A percentile compares a stretch with the other conserved stretches of the same genome.
phyloP scores from a whole-genome alignment of 1,140 invertebrate species.

The Aphaenogaster ashmeadi region DNA sequence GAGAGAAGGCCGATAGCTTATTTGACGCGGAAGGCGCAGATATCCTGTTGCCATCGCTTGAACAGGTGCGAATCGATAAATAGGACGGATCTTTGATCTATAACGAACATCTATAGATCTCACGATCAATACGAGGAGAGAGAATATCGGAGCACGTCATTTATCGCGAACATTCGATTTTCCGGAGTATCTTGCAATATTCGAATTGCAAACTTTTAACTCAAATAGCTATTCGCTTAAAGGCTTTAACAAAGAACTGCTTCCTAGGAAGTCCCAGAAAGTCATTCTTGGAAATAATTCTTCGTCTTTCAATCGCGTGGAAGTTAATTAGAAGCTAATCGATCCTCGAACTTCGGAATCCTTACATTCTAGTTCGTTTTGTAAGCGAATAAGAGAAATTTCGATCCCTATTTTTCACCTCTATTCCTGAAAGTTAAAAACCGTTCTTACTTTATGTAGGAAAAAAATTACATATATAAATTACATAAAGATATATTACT shows the following conservation, averaged over 20 bases:
- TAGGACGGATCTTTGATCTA: neutral
- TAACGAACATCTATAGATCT: neutral
- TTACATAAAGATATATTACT: neutral
- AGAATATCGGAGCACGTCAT: neutral
- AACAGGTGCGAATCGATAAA: slow-evolving; percentile 88
- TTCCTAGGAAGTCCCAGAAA: neutral
- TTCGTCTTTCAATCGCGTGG: neutral
- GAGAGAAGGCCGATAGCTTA: slow-evolving; percentile 87
- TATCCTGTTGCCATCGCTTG: slow-evolving; percentile 92
- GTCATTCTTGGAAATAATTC: neutral
- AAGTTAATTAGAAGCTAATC: neutral
- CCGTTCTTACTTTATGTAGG: neutral
- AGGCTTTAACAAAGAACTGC: neutral
- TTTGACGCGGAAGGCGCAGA: slow-evolving; percentile 90
- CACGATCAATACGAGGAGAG: neutral
- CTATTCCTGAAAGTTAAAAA: neutral
- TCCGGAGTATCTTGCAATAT: neutral
- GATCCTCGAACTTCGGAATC: neutral
- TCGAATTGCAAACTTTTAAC: neutral
- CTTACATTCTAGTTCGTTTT: neutral
- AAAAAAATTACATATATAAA: neutral
- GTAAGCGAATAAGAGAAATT: neutral
- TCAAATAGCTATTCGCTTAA: neutral
- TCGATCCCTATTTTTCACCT: neutral
- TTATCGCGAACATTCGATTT: neutral